These are phyloP conservation scores for Gymnothorax reevesii DNA, from an alignment of 2,797 vertebrate genomes.

Conservation along the genomic window DNA sequence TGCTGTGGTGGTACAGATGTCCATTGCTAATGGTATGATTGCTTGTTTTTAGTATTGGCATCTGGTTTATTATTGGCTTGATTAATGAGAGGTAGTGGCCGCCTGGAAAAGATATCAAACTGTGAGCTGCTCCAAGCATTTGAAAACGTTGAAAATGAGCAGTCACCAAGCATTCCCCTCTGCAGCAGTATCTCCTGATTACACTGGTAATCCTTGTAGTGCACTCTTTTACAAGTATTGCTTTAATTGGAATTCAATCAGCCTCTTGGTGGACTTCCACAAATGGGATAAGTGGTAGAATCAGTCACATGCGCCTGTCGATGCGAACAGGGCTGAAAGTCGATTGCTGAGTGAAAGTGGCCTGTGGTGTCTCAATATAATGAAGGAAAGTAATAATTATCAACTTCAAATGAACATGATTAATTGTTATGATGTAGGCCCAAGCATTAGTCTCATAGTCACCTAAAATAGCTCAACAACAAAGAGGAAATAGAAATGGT, in stretches of 20 bases:
- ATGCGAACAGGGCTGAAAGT: not conserved
- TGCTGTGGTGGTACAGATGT: not conserved
- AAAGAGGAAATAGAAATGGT: not conserved
- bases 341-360: not conserved
- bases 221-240: not conserved
- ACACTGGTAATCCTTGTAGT: not conserved
- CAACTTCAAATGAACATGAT: conserved; percentile 18
- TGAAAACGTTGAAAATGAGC: not conserved
- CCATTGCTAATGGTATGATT: not conserved
- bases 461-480: not conserved
- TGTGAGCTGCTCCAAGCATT: not conserved
- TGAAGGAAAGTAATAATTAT: conserved; percentile 20
- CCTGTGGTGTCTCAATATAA: conserved; percentile 7
- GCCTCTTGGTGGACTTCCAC: conserved; percentile 4
- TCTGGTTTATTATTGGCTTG: not conserved
- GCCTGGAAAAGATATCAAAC: not conserved
- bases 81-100: not conserved
- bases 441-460: not conserved
- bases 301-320: conserved; percentile 10
- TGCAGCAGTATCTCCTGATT: not conserved
- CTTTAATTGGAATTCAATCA: conserved; percentile 8
- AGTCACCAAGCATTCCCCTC: not conserved
- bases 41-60: not conserved
- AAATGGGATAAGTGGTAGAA: not conserved
- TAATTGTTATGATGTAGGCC: conserved; percentile 5